phyloP scores from a whole-genome alignment of 2,797 vertebrate genomes.

The Mus caroli region DNA sequence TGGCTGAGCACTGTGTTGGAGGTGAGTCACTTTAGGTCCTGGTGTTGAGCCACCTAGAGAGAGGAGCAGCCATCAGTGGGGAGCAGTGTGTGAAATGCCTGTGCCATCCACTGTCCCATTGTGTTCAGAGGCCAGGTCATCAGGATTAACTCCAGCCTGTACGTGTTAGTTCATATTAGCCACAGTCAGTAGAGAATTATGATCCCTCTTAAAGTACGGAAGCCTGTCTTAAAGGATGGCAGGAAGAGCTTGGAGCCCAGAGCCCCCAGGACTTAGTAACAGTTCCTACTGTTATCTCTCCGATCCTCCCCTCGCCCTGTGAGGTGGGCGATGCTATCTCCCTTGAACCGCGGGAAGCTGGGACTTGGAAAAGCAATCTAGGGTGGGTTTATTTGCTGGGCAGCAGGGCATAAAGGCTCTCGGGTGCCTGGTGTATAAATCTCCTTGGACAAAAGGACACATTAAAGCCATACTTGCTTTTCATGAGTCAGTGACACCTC shows the following conservation, averaged over 20 bases:
- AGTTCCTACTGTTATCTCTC: neutral
- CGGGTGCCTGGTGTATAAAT: neutral
- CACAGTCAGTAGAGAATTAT: neutral
- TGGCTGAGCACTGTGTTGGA: conserved; percentile 93
- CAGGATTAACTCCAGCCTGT: neutral
- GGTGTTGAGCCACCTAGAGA: neutral
- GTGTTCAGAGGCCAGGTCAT: neutral
- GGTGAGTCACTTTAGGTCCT: conserved; percentile 87
- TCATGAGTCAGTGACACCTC: neutral
- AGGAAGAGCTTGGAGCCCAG: neutral
- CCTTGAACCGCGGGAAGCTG: neutral
- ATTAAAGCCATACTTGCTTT: neutral
- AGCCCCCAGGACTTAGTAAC: neutral
- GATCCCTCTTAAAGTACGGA: neutral
- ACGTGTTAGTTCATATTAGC: neutral
- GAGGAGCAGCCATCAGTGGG: neutral
- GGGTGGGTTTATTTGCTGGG: neutral
- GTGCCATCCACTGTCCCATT: accelerated
- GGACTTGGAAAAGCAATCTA: neutral
- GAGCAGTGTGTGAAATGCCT: accelerated
- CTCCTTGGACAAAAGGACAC: neutral
- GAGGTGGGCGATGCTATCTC: neutral
- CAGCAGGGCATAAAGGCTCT: neutral
- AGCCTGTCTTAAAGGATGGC: neutral
- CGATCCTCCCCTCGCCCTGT: neutral